phyloP scores from a whole-genome alignment of 23 tunicate genomes.

The Diplosoma virens region DNA sequence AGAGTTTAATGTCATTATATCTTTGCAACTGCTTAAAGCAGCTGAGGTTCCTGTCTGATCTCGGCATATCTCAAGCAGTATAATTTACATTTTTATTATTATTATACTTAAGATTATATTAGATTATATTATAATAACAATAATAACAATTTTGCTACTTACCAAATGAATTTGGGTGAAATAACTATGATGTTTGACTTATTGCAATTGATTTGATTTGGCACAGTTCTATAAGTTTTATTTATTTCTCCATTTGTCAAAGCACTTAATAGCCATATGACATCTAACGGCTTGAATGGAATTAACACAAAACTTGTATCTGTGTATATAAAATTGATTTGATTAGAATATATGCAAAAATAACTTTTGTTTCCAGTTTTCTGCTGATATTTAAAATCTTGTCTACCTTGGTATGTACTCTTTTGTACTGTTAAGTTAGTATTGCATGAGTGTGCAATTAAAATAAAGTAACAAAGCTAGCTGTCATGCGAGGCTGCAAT shows the following conservation, averaged over 20 bases:
- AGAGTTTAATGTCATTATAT: too few relatives aligned
- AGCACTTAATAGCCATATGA: conserved; percentile 62
- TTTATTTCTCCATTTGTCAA: conserved; percentile 45
- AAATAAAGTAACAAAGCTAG: too few relatives aligned
- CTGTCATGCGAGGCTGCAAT: too few relatives aligned
- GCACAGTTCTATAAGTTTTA: conserved; percentile 35
- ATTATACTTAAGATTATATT: neutral
- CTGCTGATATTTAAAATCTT: conserved; percentile 10
- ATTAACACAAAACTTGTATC: conserved; percentile 49
- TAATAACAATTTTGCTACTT: neutral
- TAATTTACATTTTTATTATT: too few relatives aligned
- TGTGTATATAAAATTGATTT: too few relatives aligned
- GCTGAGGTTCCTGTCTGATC: too few relatives aligned
- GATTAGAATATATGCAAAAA: neutral
- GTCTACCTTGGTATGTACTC: conserved; percentile 13
- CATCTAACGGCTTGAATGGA: conserved; percentile 54
- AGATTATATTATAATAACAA: neutral
- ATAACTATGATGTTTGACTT: conserved; percentile 28
- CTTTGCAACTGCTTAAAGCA: too few relatives aligned
- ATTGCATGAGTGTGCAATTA: too few relatives aligned
- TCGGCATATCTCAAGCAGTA: too few relatives aligned
- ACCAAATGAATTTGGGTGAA: conserved; percentile 58
- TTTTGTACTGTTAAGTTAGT: neutral
- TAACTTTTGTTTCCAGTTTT: neutral
- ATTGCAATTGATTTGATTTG: conserved; percentile 15